phyloP scores from a whole-genome alignment of 2,888 invertebrate species.

The Pecten maximus region DNA sequence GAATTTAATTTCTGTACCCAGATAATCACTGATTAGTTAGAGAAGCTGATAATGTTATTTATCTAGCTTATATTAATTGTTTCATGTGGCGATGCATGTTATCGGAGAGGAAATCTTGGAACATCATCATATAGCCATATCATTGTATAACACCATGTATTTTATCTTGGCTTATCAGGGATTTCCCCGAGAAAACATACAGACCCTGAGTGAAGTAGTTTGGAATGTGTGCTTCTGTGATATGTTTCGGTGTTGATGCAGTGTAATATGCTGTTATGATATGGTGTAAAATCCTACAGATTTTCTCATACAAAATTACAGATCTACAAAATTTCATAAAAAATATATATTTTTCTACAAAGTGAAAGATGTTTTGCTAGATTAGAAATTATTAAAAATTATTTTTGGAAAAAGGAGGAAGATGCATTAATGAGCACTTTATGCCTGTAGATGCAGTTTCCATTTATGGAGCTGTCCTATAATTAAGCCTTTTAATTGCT shows the following conservation, averaged over 20 bases:
- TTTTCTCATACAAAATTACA: neutral
- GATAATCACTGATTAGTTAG: neutral
- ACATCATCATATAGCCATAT: neutral
- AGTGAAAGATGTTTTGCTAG: no score
- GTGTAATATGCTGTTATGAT: neutral
- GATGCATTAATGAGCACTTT: no score
- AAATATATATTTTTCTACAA: no score
- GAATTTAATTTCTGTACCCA: neutral
- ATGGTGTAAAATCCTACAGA: neutral
- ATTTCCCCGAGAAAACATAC: neutral
- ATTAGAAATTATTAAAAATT: no score
- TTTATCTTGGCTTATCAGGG: neutral
- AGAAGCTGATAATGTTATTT: neutral
- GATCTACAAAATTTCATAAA: no score
- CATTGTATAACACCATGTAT: neutral
- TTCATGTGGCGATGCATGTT: neutral
- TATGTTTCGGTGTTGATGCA: conserved; percentile 5
- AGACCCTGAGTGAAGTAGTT: neutral
- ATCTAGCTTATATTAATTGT: neutral
- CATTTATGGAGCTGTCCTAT: no score
- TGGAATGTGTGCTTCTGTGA: conserved; percentile 14
- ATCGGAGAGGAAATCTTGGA: neutral
- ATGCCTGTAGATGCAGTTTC: no score
- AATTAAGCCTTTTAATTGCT: no score
- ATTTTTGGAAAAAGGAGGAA: no score